Evolutionary conservation across 2,797 vertebrate genomes (phyloP).

Genomic region (Protonibea diacanthus): DNA sequence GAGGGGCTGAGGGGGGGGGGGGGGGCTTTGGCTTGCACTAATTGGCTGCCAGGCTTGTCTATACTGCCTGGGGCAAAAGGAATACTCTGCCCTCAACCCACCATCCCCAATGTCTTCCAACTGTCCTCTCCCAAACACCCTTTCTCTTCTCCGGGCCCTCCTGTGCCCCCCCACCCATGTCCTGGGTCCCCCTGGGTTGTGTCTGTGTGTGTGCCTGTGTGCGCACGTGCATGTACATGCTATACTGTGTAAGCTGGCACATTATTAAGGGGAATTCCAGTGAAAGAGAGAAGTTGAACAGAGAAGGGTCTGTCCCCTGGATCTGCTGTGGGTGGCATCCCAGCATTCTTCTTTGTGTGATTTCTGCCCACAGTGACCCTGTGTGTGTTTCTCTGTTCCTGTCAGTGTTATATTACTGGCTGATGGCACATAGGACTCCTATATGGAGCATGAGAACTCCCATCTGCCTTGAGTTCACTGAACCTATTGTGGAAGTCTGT

Average conservation of each 20-base stretch:
- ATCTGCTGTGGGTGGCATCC: constrained; percentile 84
- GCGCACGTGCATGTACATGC: constrained; percentile 55
- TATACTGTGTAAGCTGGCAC: constrained; percentile 78
- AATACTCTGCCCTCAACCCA: constrained; percentile 54
- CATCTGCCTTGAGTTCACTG: constrained; percentile 63
- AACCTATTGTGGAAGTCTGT: constrained; percentile 64
- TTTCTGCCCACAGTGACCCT: constrained; percentile 76
- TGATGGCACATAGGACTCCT: constrained; percentile 57
- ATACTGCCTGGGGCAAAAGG: constrained; percentile 69
- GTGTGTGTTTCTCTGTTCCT: constrained; percentile 64
- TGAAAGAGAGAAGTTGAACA: constrained; percentile 79
- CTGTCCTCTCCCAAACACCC: constrained; percentile 53
- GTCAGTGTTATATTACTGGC: constrained; percentile 64
- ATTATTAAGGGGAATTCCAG: constrained; percentile 83
- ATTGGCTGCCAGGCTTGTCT: constrained; percentile 75
- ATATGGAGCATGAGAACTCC: constrained; percentile 63
- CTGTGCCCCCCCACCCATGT: constrained; percentile 27
- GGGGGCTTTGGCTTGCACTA: constrained; percentile 61
- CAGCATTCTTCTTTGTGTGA: constrained; percentile 82
- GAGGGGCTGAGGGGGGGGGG: constrained; percentile 35
- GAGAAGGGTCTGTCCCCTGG: constrained; percentile 80
- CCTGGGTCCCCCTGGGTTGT: not conserved
- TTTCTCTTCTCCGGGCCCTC: constrained; percentile 29
- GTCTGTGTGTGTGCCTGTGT: constrained; percentile 42
- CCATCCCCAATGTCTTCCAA: constrained; percentile 60